These are phyloP conservation scores for Drosophila baimaii DNA, from an alignment of 1,140 invertebrate species.

Conservation along the genomic window DNA sequence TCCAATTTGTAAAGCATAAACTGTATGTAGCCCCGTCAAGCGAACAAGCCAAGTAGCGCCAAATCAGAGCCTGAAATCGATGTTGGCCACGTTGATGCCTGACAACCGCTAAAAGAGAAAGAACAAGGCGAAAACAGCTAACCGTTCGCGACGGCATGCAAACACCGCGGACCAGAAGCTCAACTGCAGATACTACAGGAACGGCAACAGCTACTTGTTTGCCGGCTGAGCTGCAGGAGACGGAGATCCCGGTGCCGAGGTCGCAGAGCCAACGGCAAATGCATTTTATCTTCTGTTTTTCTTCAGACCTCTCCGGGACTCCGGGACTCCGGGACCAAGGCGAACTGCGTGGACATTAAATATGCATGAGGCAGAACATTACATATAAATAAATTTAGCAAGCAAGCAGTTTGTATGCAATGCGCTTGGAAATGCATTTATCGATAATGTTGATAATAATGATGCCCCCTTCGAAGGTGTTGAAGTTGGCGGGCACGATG, in stretches of 20 bases:
- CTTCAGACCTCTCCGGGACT: constrained; percentile 1
- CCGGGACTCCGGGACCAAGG: constrained; percentile 1
- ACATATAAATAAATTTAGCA: constrained; percentile 81
- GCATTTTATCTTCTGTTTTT: constrained; percentile 65
- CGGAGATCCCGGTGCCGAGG: constrained; percentile 29
- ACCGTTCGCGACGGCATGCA: constrained; percentile 40
- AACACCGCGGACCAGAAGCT: constrained; percentile 41
- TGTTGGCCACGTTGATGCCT: constrained; percentile 29
- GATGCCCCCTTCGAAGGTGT: constrained; percentile 71
- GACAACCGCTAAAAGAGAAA: constrained; percentile 54
- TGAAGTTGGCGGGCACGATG: constrained; percentile 51
- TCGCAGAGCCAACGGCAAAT: constrained; percentile 53
- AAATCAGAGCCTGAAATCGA: constrained; percentile 39
- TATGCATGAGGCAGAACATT: constrained; percentile 80
- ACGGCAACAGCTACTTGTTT: constrained; percentile 45
- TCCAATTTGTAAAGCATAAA: constrained; percentile 11
- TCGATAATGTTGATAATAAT: constrained; percentile 74
- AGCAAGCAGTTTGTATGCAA: constrained; percentile 78
- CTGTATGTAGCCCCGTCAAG: constrained; percentile 4
- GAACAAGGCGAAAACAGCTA: constrained; percentile 69
- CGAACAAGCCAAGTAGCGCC: constrained; percentile 26
- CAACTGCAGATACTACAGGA: constrained; percentile 58
- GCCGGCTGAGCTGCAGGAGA: not conserved
- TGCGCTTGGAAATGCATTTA: constrained; percentile 74
- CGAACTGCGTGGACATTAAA: constrained; percentile 80